These are phyloP conservation scores for Camponotus vicinus DNA, from an alignment of 1,140 invertebrate genomes.

Conservation along the genomic window DNA sequence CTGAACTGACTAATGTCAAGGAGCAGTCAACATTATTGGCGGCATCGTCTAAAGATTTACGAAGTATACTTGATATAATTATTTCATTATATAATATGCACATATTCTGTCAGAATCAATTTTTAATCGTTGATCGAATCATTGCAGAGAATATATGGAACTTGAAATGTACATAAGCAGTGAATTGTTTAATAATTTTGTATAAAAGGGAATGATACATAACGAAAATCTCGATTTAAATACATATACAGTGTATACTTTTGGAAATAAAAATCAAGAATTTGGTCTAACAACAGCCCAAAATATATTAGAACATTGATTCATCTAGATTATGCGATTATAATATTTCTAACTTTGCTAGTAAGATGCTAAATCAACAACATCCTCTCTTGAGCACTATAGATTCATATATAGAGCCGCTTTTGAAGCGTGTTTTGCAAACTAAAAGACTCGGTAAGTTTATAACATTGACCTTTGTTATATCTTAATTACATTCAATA, in stretches of 20 bases:
- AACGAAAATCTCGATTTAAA: neutral
- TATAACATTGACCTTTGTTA: neutral
- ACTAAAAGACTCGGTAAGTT: conserved; percentile 64
- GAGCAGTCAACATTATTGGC: neutral
- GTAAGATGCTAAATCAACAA: conserved; percentile 70
- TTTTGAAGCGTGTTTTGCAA: conserved; percentile 61
- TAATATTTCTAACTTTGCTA: neutral
- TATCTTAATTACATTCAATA: neutral
- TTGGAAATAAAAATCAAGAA: neutral
- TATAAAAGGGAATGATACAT: neutral
- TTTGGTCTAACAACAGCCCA: neutral
- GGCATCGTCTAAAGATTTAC: neutral
- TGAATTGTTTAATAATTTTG: neutral
- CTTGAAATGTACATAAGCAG: neutral
- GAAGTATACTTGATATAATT: neutral
- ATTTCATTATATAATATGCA: neutral
- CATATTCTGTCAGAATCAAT: neutral
- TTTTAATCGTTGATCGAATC: neutral
- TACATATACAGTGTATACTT: neutral
- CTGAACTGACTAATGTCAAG: neutral
- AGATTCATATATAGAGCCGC: conserved; percentile 66
- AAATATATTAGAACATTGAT: neutral
- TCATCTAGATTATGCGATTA: conserved; percentile 3
- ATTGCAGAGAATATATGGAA: no score
- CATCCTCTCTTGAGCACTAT: conserved; percentile 18